These are phyloP conservation scores for Leptonema lineaticorne DNA, from an alignment of 1,140 invertebrate genomes.

Conservation along the genomic window DNA sequence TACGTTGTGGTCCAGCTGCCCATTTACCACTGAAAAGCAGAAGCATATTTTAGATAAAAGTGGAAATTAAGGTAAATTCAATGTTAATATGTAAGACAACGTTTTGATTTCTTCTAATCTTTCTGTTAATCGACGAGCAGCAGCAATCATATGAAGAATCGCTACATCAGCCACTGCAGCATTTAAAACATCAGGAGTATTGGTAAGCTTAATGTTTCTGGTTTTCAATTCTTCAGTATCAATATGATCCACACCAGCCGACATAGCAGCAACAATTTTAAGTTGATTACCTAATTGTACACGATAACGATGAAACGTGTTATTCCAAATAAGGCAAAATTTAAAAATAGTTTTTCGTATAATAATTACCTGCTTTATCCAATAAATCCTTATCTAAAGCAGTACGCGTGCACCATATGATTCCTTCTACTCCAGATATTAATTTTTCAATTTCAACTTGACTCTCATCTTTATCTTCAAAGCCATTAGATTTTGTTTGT, in stretches of 20 bases:
- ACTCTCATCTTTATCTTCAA: conserved; percentile 46
- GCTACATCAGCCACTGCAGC: conserved; percentile 83
- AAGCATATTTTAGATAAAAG: background rate
- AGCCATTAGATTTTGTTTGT: conserved; percentile 47
- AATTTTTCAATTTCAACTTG: conserved; percentile 47
- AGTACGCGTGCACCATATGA: conserved; percentile 53
- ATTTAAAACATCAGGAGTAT: conserved; percentile 79
- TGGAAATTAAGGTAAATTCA: background rate
- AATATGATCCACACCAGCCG: conserved; percentile 79
- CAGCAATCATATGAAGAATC: conserved; percentile 71
- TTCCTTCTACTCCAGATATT: conserved; percentile 45
- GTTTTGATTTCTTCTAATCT: conserved; percentile 64
- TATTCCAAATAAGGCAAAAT: background rate
- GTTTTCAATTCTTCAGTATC: conserved; percentile 65
- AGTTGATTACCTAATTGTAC: conserved; percentile 63
- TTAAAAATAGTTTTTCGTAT: conserved; percentile 12
- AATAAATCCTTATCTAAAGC: conserved; percentile 47
- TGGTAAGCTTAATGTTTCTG: conserved; percentile 68
- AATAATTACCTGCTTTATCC: conserved; percentile 47
- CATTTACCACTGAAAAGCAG: conserved; percentile 60
- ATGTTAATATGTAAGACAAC: conserved; percentile 50
- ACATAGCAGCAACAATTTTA: conserved; percentile 85
- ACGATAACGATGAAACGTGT: no score
- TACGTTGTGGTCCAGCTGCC: conserved; percentile 66
- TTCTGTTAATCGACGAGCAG: conserved; percentile 73